These are phyloP conservation scores for Grapholita molesta DNA, from an alignment of 1,140 invertebrate genomes.

Conservation along the genomic window DNA sequence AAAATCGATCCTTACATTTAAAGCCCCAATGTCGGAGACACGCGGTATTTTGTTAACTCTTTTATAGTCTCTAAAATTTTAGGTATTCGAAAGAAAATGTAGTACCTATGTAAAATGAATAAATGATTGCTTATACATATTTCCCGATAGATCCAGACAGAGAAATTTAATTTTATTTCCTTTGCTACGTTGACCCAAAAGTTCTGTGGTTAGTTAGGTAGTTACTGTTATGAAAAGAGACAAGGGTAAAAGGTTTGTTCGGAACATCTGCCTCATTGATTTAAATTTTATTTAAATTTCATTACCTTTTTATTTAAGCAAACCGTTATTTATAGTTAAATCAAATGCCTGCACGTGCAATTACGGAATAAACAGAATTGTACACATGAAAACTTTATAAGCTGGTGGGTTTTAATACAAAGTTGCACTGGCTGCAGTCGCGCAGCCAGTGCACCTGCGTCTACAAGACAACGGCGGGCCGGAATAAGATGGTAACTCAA, in stretches of 20 bases:
- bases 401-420: background rate
- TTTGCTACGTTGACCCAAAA: background rate
- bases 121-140: no score
- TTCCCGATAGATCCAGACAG: no score
- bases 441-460: conserved; percentile 25
- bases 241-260: conserved; percentile 3
- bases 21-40: no score
- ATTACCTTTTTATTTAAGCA: background rate
- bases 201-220: background rate
- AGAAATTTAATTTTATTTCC: background rate
- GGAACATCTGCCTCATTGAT: conserved; percentile 3
- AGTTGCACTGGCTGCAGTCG: background rate
- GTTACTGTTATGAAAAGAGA: background rate
- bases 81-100: no score
- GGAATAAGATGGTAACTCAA: conserved; percentile 59
- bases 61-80: no score
- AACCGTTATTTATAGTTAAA: background rate
- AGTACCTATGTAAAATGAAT: no score
- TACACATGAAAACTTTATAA: background rate
- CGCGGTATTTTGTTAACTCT: no score
- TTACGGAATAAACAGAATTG: background rate
- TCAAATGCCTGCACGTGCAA: background rate
- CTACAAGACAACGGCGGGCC: conserved; percentile 32
- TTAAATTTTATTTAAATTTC: background rate
- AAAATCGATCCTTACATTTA: no score